phyloP scores from a whole-genome alignment of 2,113 vertebrate species.

The Cebidichthys violaceus region DNA sequence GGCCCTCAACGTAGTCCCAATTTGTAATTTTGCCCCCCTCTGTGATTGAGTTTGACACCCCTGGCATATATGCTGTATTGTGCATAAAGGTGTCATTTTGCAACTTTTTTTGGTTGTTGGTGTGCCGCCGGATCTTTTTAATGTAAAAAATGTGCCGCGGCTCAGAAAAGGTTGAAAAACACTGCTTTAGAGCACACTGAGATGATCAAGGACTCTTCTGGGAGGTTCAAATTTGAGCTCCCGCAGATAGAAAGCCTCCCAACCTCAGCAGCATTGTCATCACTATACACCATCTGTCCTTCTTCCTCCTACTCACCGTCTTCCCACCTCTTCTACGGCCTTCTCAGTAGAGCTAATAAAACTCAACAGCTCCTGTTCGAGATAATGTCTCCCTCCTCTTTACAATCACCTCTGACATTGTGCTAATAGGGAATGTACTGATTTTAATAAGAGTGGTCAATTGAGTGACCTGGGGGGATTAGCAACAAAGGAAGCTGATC shows the following conservation, averaged over 20 bases:
- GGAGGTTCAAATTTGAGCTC: constrained; percentile 63
- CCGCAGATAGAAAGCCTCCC: constrained; percentile 30
- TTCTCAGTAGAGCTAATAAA: constrained; percentile 62
- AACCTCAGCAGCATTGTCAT: constrained; percentile 5
- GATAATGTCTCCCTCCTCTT: constrained; percentile 69
- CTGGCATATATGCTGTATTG: too few species aligned
- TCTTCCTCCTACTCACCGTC: constrained; percentile 15
- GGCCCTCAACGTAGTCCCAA: too few species aligned
- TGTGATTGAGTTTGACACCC: too few species aligned
- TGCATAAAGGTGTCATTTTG: too few species aligned
- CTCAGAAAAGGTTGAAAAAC: too few species aligned
- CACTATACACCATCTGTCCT: not conserved
- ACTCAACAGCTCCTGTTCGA: constrained; percentile 32
- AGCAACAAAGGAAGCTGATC: constrained; percentile 70
- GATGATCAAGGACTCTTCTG: constrained; percentile 42
- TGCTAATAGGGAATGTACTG: constrained; percentile 77
- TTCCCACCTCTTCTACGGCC: constrained; percentile 9
- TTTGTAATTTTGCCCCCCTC: too few species aligned
- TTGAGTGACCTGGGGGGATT: constrained; percentile 63
- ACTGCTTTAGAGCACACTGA: constrained; percentile 43
- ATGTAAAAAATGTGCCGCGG: too few species aligned
- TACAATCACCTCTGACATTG: constrained; percentile 78
- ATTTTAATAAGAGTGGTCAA: constrained; percentile 81
- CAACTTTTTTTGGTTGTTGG: too few species aligned
- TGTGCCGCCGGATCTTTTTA: too few species aligned